Base-by-base conservation (phyloP, 53 echinoderm and acorn worm species). In the Echinometra lucunter region DNA sequence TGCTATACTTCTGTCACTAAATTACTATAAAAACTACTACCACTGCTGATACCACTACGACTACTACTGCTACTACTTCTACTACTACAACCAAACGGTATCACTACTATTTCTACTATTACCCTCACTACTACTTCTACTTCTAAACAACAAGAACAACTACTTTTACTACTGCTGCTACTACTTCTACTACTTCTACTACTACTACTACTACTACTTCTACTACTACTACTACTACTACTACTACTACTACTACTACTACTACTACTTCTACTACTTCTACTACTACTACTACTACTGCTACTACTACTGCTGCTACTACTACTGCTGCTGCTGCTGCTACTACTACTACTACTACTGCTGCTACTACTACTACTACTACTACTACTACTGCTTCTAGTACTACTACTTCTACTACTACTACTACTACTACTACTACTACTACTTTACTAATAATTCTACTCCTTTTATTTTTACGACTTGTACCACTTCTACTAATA, bases 271-370 rank as follows among this genome's bases (percentile, higher is more conserved):
- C 45, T 66, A 91, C 44, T 91, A 45, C 69, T 91, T 17, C 47
- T 70, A 21, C 91, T 91, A 45, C 45, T 42, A 69, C 45, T 69
- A 44, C 40, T 66, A 1, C 70, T 91, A 45, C 91, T 91, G 69
- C 91, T 91, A 91, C 91, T 91, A 91, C 91, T 69, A 69, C 91
- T 91, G 70, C 72, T 91, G 5, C 89, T 58, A 89, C 70, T 70
- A 91, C 91, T 45, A 44, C 45, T 91, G 27, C 66, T 47, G 70
- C 72, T 91, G 27, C 72, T 47, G 70, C 45, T 70, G 34, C 58
- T 21, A 90, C 28, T 11, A 90, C 90, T 57, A 37, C 38, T 37
- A 15, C 19, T 37, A 38, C 90, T 90, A 0, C 66, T 90, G 19
- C 21, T 60, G n/a, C 90, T 63, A 0, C 90, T 90, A 1, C 38